phyloP scores from a whole-genome alignment of 2,113 vertebrate genomes.

The Anseranas semipalmata region DNA sequence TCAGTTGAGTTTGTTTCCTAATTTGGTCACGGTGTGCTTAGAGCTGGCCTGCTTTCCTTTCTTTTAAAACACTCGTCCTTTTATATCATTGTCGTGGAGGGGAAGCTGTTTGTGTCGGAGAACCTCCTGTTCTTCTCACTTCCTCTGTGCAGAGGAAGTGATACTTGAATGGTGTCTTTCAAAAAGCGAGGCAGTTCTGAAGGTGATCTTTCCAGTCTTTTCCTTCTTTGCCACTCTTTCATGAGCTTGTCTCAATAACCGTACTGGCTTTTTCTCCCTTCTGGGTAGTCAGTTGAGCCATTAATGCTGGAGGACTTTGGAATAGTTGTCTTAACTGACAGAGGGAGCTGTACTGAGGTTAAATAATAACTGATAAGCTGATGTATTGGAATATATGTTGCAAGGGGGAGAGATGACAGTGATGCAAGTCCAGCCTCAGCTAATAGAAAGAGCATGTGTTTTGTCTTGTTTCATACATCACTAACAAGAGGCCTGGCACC shows the following conservation, averaged over 20 bases:
- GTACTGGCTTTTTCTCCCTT: not conserved
- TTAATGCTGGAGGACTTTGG: not conserved
- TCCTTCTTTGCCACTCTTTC: not conserved
- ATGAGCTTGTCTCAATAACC: not conserved
- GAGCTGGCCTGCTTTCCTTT: slow-evolving; percentile 68
- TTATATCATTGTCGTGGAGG: slow-evolving; percentile 35
- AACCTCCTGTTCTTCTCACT: slow-evolving; percentile 62
- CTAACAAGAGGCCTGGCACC: not conserved
- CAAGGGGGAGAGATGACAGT: not conserved
- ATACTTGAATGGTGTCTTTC: slow-evolving; percentile 34
- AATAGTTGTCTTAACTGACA: not conserved
- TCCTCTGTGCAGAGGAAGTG: slow-evolving; percentile 72
- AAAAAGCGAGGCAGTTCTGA: not conserved
- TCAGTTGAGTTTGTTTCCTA: slow-evolving; percentile 73
- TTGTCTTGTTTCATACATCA: not conserved
- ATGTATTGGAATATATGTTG: not conserved
- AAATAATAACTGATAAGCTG: not conserved
- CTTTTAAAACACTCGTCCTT: slow-evolving; percentile 19
- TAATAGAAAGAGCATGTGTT: accelerated
- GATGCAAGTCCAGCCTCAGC: not conserved
- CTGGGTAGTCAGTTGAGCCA: not conserved
- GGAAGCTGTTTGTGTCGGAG: slow-evolving; percentile 71
- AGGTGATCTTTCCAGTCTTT: not conserved
- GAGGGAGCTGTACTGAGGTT: not conserved
- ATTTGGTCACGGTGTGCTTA: slow-evolving; percentile 78